Conservation (phyloP, 2,113 vertebrate genomes). For the Garra rufa region DNA sequence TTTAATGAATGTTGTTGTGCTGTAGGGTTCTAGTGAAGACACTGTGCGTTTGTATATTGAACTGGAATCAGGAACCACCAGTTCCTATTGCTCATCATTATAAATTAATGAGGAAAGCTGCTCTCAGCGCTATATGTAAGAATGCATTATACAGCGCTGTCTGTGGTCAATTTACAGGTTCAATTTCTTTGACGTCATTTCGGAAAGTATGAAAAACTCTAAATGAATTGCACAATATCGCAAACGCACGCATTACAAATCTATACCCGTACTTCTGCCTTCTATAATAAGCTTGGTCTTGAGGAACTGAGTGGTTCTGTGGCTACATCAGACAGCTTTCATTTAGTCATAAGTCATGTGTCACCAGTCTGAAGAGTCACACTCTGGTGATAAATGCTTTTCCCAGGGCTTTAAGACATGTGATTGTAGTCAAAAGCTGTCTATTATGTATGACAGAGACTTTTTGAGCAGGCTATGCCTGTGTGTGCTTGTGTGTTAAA, state of each 20-base stretch:
- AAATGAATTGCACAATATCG: neutral
- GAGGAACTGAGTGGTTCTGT: constrained; percentile 38
- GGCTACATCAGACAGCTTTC: constrained; percentile 53
- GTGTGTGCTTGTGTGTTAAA: neutral
- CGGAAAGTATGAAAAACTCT: neutral
- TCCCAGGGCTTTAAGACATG: neutral
- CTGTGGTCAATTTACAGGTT: constrained; percentile 3
- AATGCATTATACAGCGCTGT: neutral
- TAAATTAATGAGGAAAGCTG: constrained; percentile 44
- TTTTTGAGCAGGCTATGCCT: constrained; percentile 51
- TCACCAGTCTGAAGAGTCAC: constrained; percentile 55
- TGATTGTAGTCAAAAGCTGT: constrained; percentile 4
- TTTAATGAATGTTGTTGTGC: constrained; percentile 43
- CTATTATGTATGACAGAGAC: neutral
- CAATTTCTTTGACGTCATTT: neutral
- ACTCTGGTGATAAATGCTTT: constrained; percentile 59
- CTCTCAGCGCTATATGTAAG: constrained; percentile 18
- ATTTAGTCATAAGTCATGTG: constrained; percentile 56
- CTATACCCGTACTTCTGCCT: neutral
- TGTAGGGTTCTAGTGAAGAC: neutral
- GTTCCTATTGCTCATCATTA: constrained; percentile 11
- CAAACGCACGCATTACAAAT: neutral
- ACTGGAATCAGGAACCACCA: constrained; percentile 31
- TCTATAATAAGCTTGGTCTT: neutral
- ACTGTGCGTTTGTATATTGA: constrained; percentile 22